Evolutionary conservation across 2,888 invertebrate genomes (phyloP), one percentile per base, ranked within the genome.

Genomic region (Rutpela maculata): DNA sequence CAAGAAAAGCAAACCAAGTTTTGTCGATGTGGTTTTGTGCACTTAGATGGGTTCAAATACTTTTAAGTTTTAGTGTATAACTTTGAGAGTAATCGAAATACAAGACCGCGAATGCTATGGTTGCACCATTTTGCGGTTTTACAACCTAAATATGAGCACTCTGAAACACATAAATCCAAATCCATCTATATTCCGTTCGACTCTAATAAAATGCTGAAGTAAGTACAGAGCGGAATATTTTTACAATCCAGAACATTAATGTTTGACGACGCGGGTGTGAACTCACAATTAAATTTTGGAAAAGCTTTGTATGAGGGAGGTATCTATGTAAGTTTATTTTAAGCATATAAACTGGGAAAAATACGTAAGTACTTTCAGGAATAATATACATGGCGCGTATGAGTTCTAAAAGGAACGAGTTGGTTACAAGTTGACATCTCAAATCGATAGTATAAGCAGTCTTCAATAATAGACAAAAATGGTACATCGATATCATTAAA

Each of bases 41-140:
- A 63, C 63, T 63, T 10, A 63, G 63, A 63, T 63, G 63, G 15
- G 31, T 35, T 63, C 18, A 10, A n/a, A 68, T 56, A 26, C 68
- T 68, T 68, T 55, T 26, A 50, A 68, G 56, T 50, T 68, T 50
- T 56, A 55, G 17, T 65, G 35, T 35, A 65, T 65, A 65, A 65
- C 35, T 65, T 65, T 35, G 65, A 22, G 22, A 65, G 65, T 65
- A 22, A 65, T 65, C 38, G 31, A 63, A 63, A 63, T 63, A 63
- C 63, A 15, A 65, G 19, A 11, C 35, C 11, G n/a, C 35, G 65
- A 35, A 31, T n/a, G 50, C 50, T n/a, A 50, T 5, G 50, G n/a
- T 50, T n/a, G 50, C 50, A 12, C 65, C 65, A 65, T 31, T 65
- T 43, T 43, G 65, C 17, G 65, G 65, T 65, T 31, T 65, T 65